These are phyloP conservation scores for Notarius lentiginosus DNA, from an alignment of 2,113 vertebrate genomes.

Conservation along the genomic window DNA sequence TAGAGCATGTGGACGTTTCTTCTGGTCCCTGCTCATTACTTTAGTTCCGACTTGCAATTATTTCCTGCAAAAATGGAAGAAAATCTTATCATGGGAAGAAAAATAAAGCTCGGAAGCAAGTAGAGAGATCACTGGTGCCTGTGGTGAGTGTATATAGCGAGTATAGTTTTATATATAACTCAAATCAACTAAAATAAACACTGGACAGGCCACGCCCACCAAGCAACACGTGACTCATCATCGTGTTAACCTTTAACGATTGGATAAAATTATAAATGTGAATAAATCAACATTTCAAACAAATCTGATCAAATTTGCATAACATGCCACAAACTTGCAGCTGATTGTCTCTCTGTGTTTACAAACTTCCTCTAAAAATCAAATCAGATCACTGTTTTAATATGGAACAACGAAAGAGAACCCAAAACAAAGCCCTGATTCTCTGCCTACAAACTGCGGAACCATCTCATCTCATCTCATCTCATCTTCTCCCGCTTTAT, in stretches of 20 bases:
- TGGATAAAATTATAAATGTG: not conserved
- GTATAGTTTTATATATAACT: not conserved
- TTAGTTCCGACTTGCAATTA: no score
- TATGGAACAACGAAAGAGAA: not conserved
- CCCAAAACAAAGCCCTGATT: not conserved
- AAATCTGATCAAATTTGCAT: not conserved
- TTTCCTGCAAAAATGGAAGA: no score
- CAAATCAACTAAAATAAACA: not conserved
- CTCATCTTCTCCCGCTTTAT: no score
- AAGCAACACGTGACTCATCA: not conserved
- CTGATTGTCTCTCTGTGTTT: not conserved
- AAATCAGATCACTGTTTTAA: not conserved
- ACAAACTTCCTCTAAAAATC: not conserved
- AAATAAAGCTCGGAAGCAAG: no score
- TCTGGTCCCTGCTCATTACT: not conserved
- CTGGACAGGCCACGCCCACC: not conserved
- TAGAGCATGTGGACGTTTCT: no score
- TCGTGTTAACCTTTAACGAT: not conserved
- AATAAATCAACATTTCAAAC: not conserved
- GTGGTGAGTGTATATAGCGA: no score
- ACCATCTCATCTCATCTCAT: no score
- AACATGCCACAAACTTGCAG: not conserved
- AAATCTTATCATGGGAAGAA: no score
- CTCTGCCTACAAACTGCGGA: not conserved
- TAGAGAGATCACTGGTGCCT: no score